phyloP scores from a whole-genome alignment of 2,888 invertebrate genomes.

The Baronia brevicornis region DNA sequence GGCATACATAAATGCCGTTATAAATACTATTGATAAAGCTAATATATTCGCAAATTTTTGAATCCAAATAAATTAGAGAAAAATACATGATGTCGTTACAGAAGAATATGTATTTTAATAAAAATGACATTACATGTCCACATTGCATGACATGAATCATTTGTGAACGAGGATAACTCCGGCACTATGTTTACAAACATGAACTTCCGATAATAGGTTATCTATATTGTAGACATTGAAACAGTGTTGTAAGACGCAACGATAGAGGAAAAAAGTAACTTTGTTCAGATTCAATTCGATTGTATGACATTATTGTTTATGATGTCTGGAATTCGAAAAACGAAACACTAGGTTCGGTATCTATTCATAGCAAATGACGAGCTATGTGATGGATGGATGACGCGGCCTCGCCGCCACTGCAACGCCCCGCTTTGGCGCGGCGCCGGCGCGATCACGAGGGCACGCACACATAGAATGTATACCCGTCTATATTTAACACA shows the following conservation, averaged over 20 bases:
- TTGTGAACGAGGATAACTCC: constrained; percentile 33
- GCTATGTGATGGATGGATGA: constrained; percentile 65
- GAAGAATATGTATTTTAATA: constrained; percentile 1
- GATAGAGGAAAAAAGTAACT: constrained; percentile 37
- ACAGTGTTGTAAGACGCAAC: constrained; percentile 37
- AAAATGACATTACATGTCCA: constrained; percentile 12
- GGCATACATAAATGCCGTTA: too few relatives aligned
- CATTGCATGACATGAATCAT: constrained; percentile 26
- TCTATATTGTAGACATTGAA: constrained; percentile 37
- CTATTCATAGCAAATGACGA: constrained; percentile 68
- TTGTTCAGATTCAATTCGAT: constrained; percentile 30
- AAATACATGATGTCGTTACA: too few relatives aligned
- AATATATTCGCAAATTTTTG: too few relatives aligned
- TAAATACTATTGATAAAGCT: too few relatives aligned
- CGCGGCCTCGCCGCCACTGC: constrained; percentile 54
- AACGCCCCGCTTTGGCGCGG: constrained; percentile 35
- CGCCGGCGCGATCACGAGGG: constrained; percentile 46
- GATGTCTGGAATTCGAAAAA: constrained; percentile 57
- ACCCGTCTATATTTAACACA: constrained; percentile 27
- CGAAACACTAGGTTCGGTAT: constrained; percentile 50
- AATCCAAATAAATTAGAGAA: too few relatives aligned
- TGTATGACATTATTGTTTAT: constrained; percentile 51
- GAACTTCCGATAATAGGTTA: constrained; percentile 54
- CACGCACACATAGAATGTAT: constrained; percentile 26
- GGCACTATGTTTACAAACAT: constrained; percentile 54